Base-by-base conservation (phyloP, 2,113 vertebrate species). In the Phrynocephalus versicolor region DNA sequence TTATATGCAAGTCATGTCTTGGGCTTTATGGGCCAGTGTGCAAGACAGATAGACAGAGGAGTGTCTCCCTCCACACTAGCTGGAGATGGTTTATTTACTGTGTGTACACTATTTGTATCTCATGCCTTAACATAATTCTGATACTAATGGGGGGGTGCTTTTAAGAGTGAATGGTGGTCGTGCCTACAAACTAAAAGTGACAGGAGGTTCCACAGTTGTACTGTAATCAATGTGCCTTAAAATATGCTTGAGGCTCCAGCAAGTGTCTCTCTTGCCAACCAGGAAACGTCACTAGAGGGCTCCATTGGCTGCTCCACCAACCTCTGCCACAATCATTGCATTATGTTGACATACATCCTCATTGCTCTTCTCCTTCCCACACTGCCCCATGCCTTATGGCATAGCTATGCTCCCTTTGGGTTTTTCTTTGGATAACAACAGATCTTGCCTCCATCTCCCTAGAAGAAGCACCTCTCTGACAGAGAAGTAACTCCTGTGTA, bases 281-380 rank as follows among this genome's bases (percentile, higher is more conserved):
- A 85, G 78, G 30, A 80, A 79, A 3, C 73, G 77, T 72, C 77
- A 85, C 77, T 64, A 80, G 84, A 80, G 77, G 84, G 84, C 78
- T 74, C 78, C 35, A 57, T 74, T 45, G 62, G 21, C 78, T 85
- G 65, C 14, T 72, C 55, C 84, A 73, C 25, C 35, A 10, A 79
- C 51, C n/a, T 80, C 21, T 15, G 21, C 57, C 41, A 81, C 60
- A 74, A n/a, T 51, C 41, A 65, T 12, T 86, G 69, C 57, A 72
- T 35, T n/a, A 9, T n/a, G 79, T 1, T 80, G 69, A 51, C 37
- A 64, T 5, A 65, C 14, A 86, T 51, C 27, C 57, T 37, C 25
- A 23, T 64, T 33, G 62, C 37, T 79, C 19, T 30, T 35, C 57
- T 45, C 45, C 37, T 9, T 6, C 83, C 25, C 65, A 39, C 37